Base-by-base conservation (phyloP, 2,797 vertebrate genomes). In the Eulemur rubriventer region DNA sequence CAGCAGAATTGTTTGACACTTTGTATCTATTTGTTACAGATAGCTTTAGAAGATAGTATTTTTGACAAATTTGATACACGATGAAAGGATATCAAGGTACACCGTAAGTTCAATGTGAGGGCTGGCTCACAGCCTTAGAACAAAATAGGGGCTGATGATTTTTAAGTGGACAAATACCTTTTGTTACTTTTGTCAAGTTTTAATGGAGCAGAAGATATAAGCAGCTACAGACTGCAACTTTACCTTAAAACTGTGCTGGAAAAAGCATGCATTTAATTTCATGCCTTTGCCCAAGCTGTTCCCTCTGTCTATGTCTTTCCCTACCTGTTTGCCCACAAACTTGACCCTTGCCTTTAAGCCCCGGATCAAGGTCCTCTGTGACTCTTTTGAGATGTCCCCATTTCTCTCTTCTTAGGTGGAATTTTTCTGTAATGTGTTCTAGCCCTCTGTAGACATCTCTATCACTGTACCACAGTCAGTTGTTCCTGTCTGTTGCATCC, bases 71-170 rank as follows among this genome's bases (percentile, higher is more conserved):
- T 16, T 67, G 82, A 52, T 28, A 61, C 17, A 8, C 0, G 8
- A 57, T 93, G 59, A 83, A 87, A 63, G 48, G 33, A 14, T 61
- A 48, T 43, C 26, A 46, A 73, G 41, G 67, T 46, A 75, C 33
- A 55, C 35, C 61, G 83, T 30, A 80, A 75, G 65, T 61, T 91
- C n/a, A 35, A 10, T 26, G 33, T 59, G 28, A 61, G 48, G 52
- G 20, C 79, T 76, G 43, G 85, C 50, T 52, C 78, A 63, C 9
- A 91, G 38, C n/a, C 43, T 87, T 6, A 38, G 61, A 80, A 81
- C 26, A 86, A 92, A 89, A 94, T n/a, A 75, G 33, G 63, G 67
- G 28, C 70, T 69, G 67, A 63, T 80, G 61, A 84, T 80, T 93
- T 76, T 91, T 84, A 81, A 87, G 48, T 69, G 73, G 65, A 50